Evolutionary conservation across 1,140 invertebrate genomes (phyloP).

Genomic region (Laupala kohalensis): DNA sequence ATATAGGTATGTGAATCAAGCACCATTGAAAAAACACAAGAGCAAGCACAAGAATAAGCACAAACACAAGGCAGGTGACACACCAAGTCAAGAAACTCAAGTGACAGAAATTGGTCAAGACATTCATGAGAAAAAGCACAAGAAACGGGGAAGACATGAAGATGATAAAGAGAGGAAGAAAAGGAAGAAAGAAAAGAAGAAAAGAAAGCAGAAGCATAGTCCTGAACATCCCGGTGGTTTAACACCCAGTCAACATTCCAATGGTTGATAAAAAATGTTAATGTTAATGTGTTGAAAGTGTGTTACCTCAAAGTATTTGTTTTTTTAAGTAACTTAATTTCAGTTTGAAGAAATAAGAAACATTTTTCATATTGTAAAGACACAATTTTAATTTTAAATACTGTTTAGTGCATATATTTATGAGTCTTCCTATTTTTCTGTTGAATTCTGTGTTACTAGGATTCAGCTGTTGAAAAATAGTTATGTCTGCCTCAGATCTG

Average conservation of each 20-base stretch:
- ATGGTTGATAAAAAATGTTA: conserved; percentile 28
- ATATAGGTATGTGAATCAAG: conserved; percentile 83
- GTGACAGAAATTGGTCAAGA: conserved; percentile 53
- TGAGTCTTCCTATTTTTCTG: too few relatives aligned
- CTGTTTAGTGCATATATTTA: too few relatives aligned
- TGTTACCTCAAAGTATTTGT: neutral
- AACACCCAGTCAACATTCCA: conserved; percentile 57
- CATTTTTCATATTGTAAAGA: too few relatives aligned
- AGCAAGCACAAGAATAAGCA: conserved; percentile 85
- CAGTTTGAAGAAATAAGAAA: too few relatives aligned
- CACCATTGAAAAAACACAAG: conserved; percentile 83
- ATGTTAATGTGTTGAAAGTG: neutral
- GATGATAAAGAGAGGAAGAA: conserved; percentile 90
- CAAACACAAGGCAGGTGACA: conserved; percentile 74
- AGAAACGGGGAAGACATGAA: conserved; percentile 86
- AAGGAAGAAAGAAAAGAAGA: conserved; percentile 89
- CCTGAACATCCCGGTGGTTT: conserved; percentile 65
- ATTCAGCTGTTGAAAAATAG: too few relatives aligned
- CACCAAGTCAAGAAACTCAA: conserved; percentile 52
- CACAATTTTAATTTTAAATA: too few relatives aligned
- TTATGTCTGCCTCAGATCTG: too few relatives aligned
- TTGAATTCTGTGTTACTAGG: too few relatives aligned
- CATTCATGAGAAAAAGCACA: conserved; percentile 88
- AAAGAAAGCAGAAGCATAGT: conserved; percentile 87
- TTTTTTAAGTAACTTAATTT: neutral